Evolutionary conservation across 1,140 invertebrate genomes (phyloP).

Genomic region (Zophobas atratus): DNA sequence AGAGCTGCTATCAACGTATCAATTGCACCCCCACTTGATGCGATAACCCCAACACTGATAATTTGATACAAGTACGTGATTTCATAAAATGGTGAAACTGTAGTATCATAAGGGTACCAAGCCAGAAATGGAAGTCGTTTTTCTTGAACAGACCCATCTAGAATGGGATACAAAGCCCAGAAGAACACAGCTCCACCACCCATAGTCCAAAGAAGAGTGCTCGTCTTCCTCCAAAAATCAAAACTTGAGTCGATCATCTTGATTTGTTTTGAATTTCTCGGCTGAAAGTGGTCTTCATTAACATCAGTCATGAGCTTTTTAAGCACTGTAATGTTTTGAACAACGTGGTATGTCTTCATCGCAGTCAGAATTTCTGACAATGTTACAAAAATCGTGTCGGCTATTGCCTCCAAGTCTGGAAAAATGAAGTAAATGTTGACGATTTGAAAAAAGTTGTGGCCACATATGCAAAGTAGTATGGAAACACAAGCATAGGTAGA

Average conservation of each 20-base stretch:
- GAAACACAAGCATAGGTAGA: too few relatives aligned
- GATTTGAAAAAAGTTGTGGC: too few relatives aligned
- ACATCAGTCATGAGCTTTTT: not conserved
- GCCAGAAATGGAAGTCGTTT: conserved; percentile 13
- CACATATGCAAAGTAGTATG: too few relatives aligned
- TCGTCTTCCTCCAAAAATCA: not conserved
- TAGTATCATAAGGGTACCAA: conserved; percentile 22
- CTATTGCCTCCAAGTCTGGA: too few relatives aligned
- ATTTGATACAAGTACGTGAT: conserved; percentile 22
- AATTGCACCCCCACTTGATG: not conserved
- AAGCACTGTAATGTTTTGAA: not conserved
- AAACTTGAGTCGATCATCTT: not conserved
- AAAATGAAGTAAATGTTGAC: too few relatives aligned
- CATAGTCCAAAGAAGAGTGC: not conserved
- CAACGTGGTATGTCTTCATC: not conserved
- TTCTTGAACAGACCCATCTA: not conserved
- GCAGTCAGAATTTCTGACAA: too few relatives aligned
- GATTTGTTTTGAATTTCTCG: not conserved
- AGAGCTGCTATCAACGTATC: conserved; percentile 15
- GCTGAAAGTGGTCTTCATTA: not conserved
- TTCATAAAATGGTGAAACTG: conserved; percentile 9
- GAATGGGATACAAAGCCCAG: conserved; percentile 21
- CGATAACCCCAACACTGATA: not conserved
- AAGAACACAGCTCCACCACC: not conserved
- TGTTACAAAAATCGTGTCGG: too few relatives aligned